A percentile compares a stretch with the other conserved stretches of the same genome.
phyloP scores from a whole-genome alignment of 2,888 invertebrate genomes.

The Drosophila quasianomalipes region DNA sequence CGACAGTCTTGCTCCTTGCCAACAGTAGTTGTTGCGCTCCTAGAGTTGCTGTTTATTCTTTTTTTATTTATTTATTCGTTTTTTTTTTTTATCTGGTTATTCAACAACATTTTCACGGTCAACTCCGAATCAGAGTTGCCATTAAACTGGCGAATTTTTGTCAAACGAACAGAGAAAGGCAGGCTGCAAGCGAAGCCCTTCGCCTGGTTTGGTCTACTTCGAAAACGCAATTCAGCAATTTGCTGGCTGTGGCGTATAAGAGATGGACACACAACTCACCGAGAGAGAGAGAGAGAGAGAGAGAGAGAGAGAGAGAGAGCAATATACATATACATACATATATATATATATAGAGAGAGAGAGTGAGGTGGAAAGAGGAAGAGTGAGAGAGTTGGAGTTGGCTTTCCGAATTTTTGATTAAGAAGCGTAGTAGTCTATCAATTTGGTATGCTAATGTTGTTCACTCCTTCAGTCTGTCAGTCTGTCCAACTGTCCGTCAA shows the following conservation, averaged over 20 bases:
- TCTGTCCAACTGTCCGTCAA: constrained; percentile 19
- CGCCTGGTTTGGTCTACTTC: not conserved
- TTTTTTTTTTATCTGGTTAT: not conserved
- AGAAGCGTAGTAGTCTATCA: constrained; percentile 14
- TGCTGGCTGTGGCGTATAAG: constrained; percentile 4
- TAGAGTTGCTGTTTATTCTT: not conserved
- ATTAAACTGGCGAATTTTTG: constrained; percentile 24
- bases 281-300: not conserved
- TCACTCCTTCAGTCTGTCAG: constrained; percentile 1
- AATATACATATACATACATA: not conserved
- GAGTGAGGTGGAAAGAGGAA: not conserved
- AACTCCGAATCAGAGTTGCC: constrained; percentile 41
- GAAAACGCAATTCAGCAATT: constrained; percentile 14
- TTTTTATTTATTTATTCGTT: constrained; percentile 6
- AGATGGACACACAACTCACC: not conserved
- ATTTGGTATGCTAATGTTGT: constrained; percentile 32
- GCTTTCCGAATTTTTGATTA: not conserved
- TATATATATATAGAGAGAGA: not conserved
- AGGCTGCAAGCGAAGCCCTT: not conserved
- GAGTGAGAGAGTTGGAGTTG: not conserved
- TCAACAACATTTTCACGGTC: constrained; percentile 51
- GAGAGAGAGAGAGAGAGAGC: not conserved
- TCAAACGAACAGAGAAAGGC: not conserved
- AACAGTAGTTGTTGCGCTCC: constrained; percentile 1
- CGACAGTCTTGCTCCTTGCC: constrained; percentile 25